Base-by-base conservation (phyloP, 2,797 vertebrate genomes). In the Astyanax mexicanus region DNA sequence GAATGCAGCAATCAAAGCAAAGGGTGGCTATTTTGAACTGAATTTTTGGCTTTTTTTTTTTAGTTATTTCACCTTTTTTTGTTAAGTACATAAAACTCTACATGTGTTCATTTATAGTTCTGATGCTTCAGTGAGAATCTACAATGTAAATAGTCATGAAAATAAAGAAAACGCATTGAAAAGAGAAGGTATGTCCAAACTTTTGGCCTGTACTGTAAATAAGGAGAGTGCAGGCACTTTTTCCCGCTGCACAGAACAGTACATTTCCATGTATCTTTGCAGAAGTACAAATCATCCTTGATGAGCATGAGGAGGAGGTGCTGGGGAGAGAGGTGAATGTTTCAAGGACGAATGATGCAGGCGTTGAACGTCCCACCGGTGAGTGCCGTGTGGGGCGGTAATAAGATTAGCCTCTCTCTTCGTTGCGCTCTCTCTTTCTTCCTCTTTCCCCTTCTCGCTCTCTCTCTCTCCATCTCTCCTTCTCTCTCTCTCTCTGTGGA, bases 401-500 rank as follows among this genome's bases (percentile, higher is more conserved):
- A 93, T 93, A 70, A 88, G 92, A 94, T 94, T 93, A 93, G 89
- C 86, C 86, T 83, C 40, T 73, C 70, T 55, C 55, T 21, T 32
- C 29, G 29, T 29, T 32, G 2, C 29, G 25, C 69, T 71, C 9
- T 71, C 9, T 42, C 32, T 67, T 47, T 45, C 29, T 57, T 84
- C 78, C 75, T 75, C 84, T 85, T 64, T 29, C 38, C 13, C n/a
- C n/a, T 61, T 25, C n/a, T n/a, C 51, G 10, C 21, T 71, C 37
- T 42, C 10, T 52, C 71, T 44, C 57, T 37, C 68, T 57, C 12
- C 81, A 71, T 88, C 84, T 85, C 90, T 87, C 85, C 27, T 21
- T 71, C 42, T 49, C 17, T 32, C 29, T 55, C 35, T 57, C 85
- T 75, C 75, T 78, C 83, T 86, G 81, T 72, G 81, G 86, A 81